Evolutionary conservation across 30 jellyfish, hydroid and myxozoan genomes (phyloP).

Genomic region (Turritopsis rubra): DNA sequence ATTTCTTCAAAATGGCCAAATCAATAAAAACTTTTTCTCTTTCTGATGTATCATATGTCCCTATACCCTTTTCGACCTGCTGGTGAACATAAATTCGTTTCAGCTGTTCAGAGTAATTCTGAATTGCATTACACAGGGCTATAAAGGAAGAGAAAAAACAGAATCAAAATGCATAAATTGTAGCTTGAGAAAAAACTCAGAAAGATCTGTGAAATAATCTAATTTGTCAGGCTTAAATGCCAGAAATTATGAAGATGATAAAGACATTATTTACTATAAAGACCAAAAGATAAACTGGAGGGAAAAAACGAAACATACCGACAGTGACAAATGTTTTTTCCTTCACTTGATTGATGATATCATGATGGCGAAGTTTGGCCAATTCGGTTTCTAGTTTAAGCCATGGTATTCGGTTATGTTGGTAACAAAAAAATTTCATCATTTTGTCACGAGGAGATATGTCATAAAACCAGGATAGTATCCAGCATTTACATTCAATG

Average conservation of each 20-base stretch:
- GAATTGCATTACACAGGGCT: not conserved
- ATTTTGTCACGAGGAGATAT: not conserved
- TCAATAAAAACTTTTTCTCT: slow-evolving; percentile 17
- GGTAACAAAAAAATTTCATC: not conserved
- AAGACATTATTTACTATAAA: too few species aligned
- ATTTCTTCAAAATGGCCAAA: not conserved
- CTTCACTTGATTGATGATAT: not conserved
- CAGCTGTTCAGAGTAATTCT: not conserved
- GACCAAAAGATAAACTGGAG: not conserved
- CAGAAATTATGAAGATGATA: too few species aligned
- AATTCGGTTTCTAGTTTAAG: not conserved
- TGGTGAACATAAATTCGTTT: not conserved
- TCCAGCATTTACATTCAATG: not conserved
- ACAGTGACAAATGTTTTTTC: slow-evolving; percentile 13
- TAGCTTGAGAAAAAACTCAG: too few species aligned
- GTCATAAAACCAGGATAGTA: not conserved
- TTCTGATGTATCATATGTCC: not conserved
- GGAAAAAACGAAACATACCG: not conserved
- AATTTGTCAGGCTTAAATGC: too few species aligned
- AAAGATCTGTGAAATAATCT: too few species aligned
- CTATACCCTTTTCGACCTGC: not conserved
- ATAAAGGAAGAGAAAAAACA: not conserved
- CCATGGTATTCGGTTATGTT: not conserved
- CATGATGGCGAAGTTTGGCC: not conserved
- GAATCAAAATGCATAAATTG: not conserved